Evolutionary conservation across 2,888 invertebrate genomes (phyloP), one percentile per base, ranked within the genome.

Genomic region (Psococerastis gibbosa): DNA sequence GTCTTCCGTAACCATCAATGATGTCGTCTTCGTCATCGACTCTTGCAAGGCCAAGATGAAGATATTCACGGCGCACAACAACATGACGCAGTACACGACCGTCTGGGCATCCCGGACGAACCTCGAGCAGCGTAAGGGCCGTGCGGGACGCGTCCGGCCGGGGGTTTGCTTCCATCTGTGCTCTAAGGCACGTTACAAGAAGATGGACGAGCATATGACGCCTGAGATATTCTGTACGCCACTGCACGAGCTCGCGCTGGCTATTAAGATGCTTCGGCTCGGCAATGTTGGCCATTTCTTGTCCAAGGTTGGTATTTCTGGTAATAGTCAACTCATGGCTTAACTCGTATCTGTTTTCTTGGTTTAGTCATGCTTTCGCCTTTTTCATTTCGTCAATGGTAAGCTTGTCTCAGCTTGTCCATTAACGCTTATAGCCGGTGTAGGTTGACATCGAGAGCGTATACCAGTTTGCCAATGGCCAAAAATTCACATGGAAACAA

Each of bases 181-280:
- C 54, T 85, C 82, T 0, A 67, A 52, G 47, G 78, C 83, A 0
- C 68, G 87, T 15, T 83, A 61, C 59, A 68, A 71, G 0, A 71
- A 69, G 44, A 64, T 88, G 41, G 88, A 88, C 2, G 82, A 94
- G 53, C 89, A 95, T 55, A 77, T 84, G 59, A 89, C 91, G 0
- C 94, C 97, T 0, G 97, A 98, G 68, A 97, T 98, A 75, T 91
- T 97, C 65, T 71, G 97, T 43, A 95, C 95, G 0, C 97, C 97
- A 0, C 65, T 98, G 13, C 95, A 97, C 56, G 95, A 97, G 59
- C 66, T 97, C 44, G 88, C 92, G 0, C 68, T 98, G 43, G 83
- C 85, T 32, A 87, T 91, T 45, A 91, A 94, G 58, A 66, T 97
- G 6, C 68, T 98, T 2, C 71, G 85, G 2, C 67, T 98, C 3